Evolutionary conservation across 2,888 invertebrate species (phyloP), one percentile per base, ranked within the genome.

Genomic region (Apamea sordens): DNA sequence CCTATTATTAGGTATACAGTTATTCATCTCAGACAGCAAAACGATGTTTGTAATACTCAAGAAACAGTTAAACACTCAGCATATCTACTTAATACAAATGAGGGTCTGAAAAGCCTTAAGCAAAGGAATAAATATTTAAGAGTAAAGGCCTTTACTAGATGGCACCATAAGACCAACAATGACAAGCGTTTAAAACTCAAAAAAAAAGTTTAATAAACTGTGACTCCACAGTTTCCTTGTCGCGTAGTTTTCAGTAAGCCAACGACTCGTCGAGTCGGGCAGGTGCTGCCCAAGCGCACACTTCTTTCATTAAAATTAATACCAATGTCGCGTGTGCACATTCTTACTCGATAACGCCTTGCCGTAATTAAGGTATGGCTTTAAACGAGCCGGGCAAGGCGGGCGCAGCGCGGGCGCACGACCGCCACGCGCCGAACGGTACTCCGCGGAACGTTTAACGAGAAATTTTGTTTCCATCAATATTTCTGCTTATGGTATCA

Each of bases 231-330:
- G 65, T 44, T 84, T 74, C 63, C 50, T 65, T 76, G 79, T 83
- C 74, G 15, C 80, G 90, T 93, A 94, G 94, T 95, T 95, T 95
- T 95, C 95, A 95, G 95, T 93, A 89, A 92, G 94, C 91, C 94
- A 94, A 92, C 93, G 92, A 93, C 92, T 92, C 64, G 82, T 73
- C 79, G 79, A 84, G 64, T 79, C 89, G 85, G 93, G 96, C 96
- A 97, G 96, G 96, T 97, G 96, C 93, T 92, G 91, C 84, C 86
- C 92, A 91, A 91, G 92, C 95, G 96, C 96, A 95, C 96, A 96
- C 96, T 96, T 96, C 96, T 96, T 96, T 96, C 96, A 96, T 96
- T 97, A 96, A 96, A 96, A 97, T 96, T 97, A 96, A 97, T 97
- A 96, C 96, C 96, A 94, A 96, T 96, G 96, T 97, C 96, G 96